A percentile compares a stretch with the other conserved stretches of the same genome.
Evolutionary conservation across 2,797 vertebrate genomes (phyloP).

Genomic region (Lerista edwardsae): DNA sequence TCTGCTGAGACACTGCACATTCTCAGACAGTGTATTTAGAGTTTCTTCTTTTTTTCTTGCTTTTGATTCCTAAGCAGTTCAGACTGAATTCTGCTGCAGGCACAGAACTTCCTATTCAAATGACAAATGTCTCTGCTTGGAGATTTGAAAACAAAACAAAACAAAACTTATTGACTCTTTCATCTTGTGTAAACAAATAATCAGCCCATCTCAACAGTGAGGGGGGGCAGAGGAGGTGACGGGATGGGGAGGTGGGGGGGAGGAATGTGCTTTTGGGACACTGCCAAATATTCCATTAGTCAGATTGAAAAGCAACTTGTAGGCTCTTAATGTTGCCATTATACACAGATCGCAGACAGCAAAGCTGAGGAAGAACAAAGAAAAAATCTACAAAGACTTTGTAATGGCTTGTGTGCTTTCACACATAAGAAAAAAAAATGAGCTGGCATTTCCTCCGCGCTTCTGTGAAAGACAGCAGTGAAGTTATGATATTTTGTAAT

Average conservation of each 20-base stretch:
- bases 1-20: constrained; percentile 54
- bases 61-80: constrained; percentile 55
- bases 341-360: constrained; percentile 45
- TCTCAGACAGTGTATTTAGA: constrained; percentile 67
- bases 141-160: constrained; percentile 62
- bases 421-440: not conserved
- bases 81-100: constrained; percentile 67
- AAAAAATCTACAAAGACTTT: constrained; percentile 50
- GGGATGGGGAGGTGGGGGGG: not conserved
- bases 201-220: constrained; percentile 56
- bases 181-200: constrained; percentile 73
- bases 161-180: constrained; percentile 72
- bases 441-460: not conserved
- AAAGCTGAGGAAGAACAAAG: constrained; percentile 52
- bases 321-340: constrained; percentile 59
- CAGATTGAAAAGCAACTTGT: constrained; percentile 58
- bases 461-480: constrained; percentile 13
- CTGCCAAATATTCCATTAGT: constrained; percentile 66
- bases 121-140: constrained; percentile 71
- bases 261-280: constrained; percentile 58
- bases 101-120: constrained; percentile 70
- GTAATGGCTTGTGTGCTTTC: constrained; percentile 34
- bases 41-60: not conserved
- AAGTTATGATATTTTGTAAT: constrained; percentile 7
- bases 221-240: not conserved